Conservation (phyloP, 2,797 vertebrate species). For the Morelia viridis region DNA sequence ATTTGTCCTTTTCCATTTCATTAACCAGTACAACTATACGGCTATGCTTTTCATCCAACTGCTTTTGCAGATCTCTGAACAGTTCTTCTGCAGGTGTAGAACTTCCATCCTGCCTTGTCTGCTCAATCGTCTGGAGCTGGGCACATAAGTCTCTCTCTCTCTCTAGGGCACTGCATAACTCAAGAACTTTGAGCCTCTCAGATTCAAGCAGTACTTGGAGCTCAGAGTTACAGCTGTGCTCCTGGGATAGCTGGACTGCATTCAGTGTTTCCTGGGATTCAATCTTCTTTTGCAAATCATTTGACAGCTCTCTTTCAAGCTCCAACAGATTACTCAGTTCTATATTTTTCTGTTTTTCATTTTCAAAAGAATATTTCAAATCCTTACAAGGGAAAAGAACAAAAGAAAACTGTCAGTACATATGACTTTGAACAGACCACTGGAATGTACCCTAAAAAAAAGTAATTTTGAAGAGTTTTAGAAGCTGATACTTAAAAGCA, state of each 20-base stretch:
- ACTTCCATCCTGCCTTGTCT: constrained; percentile 57
- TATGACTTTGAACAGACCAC: neutral
- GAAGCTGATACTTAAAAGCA: neutral
- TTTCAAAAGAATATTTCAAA: constrained; percentile 83
- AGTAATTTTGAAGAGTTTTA: neutral
- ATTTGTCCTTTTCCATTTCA: constrained; percentile 84
- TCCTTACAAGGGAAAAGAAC: constrained; percentile 77
- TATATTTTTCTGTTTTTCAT: constrained; percentile 75
- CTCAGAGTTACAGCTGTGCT: constrained; percentile 76
- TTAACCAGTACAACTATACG: constrained; percentile 83
- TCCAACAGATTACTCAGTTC: constrained; percentile 81
- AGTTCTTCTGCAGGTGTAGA: constrained; percentile 73
- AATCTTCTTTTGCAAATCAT: constrained; percentile 75
- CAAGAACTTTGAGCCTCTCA: constrained; percentile 78
- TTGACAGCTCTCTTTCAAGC: constrained; percentile 79
- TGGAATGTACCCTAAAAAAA: neutral
- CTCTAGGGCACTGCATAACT: constrained; percentile 82
- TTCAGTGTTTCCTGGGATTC: constrained; percentile 70
- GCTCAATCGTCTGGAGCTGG: constrained; percentile 68
- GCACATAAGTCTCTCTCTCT: constrained; percentile 79
- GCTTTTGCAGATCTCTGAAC: constrained; percentile 82
- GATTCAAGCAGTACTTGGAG: constrained; percentile 88
- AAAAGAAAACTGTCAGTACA: constrained; percentile 20
- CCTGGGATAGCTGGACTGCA: constrained; percentile 77
- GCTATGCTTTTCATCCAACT: constrained; percentile 86